Conservation (phyloP, 2,113 vertebrate species). For the Phyllostomus discolor region DNA sequence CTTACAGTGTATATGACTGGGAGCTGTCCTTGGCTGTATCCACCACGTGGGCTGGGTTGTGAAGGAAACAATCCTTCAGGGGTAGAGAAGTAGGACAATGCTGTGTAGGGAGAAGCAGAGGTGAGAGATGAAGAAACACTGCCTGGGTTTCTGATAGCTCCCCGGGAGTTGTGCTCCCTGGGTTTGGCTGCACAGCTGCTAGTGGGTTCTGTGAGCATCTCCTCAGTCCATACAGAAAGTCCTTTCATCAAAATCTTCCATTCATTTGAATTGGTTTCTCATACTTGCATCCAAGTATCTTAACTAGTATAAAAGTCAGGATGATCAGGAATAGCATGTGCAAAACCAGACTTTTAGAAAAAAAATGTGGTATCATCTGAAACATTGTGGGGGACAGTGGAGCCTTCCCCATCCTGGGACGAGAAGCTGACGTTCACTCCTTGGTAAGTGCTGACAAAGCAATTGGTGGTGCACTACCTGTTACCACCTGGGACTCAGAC, state of each 20-base stretch:
- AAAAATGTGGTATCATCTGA: neutral
- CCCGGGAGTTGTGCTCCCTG: neutral
- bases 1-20: fast-evolving
- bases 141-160: neutral
- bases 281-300: neutral
- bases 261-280: neutral
- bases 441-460: neutral
- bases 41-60: neutral
- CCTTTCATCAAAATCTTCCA: neutral
- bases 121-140: neutral
- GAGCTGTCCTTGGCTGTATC: neutral
- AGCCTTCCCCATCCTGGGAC: neutral
- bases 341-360: neutral
- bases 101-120: neutral
- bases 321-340: neutral
- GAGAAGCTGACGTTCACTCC: neutral
- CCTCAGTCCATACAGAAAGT: neutral
- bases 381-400: neutral
- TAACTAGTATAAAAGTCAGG: neutral
- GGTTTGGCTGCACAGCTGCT: neutral
- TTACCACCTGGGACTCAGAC: neutral
- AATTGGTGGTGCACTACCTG: neutral
- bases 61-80: neutral
- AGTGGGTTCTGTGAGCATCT: neutral
- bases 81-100: neutral